Percentiles rank a stretch among this genome's conserved stretches.
Conservation (phyloP, 1,140 invertebrate genomes). For the Caenorhabditis briggsae region DNA sequence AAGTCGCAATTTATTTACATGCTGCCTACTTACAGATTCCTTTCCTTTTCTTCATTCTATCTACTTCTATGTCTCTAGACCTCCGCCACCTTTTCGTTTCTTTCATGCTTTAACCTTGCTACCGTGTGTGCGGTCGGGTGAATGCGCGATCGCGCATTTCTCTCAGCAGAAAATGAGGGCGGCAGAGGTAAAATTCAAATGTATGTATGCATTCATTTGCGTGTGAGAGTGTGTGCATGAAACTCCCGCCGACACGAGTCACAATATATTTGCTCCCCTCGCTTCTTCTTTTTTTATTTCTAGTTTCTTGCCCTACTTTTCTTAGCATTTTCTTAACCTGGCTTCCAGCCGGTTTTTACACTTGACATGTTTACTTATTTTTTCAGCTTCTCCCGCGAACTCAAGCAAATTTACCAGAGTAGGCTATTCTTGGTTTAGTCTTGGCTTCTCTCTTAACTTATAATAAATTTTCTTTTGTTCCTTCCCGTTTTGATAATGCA, state of each 20-base stretch:
- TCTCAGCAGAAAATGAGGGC: not conserved
- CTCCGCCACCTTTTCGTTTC: not conserved
- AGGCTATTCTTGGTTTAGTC: not conserved
- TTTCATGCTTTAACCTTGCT: conserved; percentile 44
- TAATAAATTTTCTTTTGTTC: not conserved
- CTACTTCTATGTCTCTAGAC: not conserved
- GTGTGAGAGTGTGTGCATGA: conserved; percentile 24
- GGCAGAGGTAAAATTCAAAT: conserved; percentile 26
- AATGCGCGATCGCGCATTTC: conserved; percentile 43
- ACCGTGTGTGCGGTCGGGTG: conserved; percentile 40
- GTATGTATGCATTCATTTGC: conserved; percentile 23
- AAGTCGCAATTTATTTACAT: conserved; percentile 22
- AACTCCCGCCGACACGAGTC: conserved; percentile 39
- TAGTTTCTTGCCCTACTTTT: not conserved
- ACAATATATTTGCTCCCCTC: conserved; percentile 48
- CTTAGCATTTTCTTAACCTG: not conserved
- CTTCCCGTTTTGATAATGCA: no score
- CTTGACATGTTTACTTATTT: not conserved
- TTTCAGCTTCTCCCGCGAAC: conserved; percentile 30
- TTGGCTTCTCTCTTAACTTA: not conserved
- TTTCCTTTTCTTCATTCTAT: not conserved
- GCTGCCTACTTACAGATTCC: conserved; percentile 21
- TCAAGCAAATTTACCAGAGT: not conserved
- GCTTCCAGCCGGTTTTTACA: not conserved
- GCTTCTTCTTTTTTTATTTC: not conserved